phyloP scores from a whole-genome alignment of 2,888 invertebrate genomes.

The Polymixis flavicincta region DNA sequence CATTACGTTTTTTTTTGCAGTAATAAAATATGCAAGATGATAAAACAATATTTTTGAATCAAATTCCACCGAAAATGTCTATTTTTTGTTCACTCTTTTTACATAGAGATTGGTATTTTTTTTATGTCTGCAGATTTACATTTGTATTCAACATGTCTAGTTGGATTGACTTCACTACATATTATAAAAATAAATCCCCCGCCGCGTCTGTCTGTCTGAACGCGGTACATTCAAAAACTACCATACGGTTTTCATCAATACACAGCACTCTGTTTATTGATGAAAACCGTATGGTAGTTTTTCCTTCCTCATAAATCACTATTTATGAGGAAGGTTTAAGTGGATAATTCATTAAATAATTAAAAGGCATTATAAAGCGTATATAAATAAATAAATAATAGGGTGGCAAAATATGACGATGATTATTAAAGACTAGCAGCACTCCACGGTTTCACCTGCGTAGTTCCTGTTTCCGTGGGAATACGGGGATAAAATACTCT shows the following conservation, averaged over 20 bases:
- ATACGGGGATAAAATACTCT: too few species aligned
- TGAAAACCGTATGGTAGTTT: too few species aligned
- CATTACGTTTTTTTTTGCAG: background rate
- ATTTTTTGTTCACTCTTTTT: background rate
- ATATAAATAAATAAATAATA: too few species aligned
- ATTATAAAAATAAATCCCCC: background rate
- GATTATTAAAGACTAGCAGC: background rate
- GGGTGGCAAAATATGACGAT: background rate
- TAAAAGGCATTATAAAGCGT: too few species aligned
- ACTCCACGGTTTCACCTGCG: too few species aligned
- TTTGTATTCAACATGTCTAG: slow-evolving; percentile 11
- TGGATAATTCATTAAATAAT: background rate
- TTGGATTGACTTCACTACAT: background rate
- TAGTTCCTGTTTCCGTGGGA: too few species aligned
- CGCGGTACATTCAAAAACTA: background rate
- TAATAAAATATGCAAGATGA: slow-evolving; percentile 3
- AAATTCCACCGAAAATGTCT: background rate
- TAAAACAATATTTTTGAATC: slow-evolving; percentile 4
- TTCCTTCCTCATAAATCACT: too few species aligned
- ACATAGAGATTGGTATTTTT: slow-evolving; percentile 29
- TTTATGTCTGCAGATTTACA: slow-evolving; percentile 6
- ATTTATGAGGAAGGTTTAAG: too few species aligned
- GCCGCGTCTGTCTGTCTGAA: background rate
- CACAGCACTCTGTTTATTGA: too few species aligned
- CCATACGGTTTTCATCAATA: too few species aligned